Base-by-base conservation (phyloP, 92 coral and sea anemone genomes). In the Meandrina meandrites region DNA sequence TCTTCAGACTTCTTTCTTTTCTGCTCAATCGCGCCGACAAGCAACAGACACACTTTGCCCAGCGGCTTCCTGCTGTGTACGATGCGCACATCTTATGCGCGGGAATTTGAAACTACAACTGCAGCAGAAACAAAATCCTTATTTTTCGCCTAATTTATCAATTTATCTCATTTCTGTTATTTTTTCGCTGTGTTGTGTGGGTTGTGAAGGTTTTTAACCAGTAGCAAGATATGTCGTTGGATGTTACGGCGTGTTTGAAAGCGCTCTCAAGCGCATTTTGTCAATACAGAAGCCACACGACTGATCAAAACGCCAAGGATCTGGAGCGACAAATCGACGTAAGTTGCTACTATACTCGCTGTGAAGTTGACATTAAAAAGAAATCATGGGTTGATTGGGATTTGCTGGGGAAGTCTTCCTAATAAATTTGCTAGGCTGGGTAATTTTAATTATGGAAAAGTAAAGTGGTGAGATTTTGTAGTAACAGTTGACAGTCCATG, bases 321-420 rank as follows among this genome's bases (percentile, higher is more conserved):
- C 85, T 97, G 77, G 99, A 97, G 84, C 90, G 97, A 86, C 99
- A 97, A 75, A 93, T 97, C 80, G 99, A 97, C 77, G 99, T 97
- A 80, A 93, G 98, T 93, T 53, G 81, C 68, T 40, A 27, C 62
- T 58, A 31, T n/a, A 28, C 40, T 51, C 14, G 30, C 34, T 28
- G 6, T n/a, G 71, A 66, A n/a, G 14, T 62, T 10, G 10, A 60
- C 68, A 8, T 27, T 64, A 34, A 64, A 9, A 64, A 64, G 31
- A 27, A 64, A 10, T 64, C 17, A 64, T 27, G 70, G 17, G 68
- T 8, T 22, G 68, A 60, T 60, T 12, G 4, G 15, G 34, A 27
- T n/a, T n/a, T n/a, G 11, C 11, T 5, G 67, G 28, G 67, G 69
- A 62, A n/a, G 27, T 64, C 2, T n/a, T 12, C 34, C 34, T 1